These are phyloP conservation scores for Aphrophora alni DNA, from an alignment of 2,888 invertebrate species.

Conservation along the genomic window DNA sequence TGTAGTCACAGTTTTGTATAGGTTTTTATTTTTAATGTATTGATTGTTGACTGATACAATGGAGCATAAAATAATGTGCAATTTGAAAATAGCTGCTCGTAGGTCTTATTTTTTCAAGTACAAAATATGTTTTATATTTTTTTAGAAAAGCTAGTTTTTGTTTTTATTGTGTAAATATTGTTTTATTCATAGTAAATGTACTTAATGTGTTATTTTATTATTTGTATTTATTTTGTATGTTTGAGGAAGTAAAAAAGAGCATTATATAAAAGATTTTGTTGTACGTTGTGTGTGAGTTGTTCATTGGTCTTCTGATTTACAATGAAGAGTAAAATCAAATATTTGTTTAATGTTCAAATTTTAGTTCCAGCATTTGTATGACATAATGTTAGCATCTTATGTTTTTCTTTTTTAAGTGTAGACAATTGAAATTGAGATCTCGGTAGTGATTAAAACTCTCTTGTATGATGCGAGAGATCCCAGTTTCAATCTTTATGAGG, in stretches of 20 bases:
- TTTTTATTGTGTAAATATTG: conserved; percentile 20
- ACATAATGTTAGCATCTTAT: too few relatives aligned
- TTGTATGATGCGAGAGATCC: too few relatives aligned
- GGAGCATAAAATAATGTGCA: conserved; percentile 27
- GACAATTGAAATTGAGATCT: too few relatives aligned
- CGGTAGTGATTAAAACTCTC: too few relatives aligned
- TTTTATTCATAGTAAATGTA: neutral
- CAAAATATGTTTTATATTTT: conserved; percentile 35
- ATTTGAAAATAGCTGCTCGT: conserved; percentile 26
- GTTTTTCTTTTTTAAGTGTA: too few relatives aligned
- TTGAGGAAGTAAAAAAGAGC: neutral
- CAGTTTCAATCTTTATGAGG: too few relatives aligned
- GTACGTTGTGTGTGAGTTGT: neutral
- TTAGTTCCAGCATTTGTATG: too few relatives aligned
- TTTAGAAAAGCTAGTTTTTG: conserved; percentile 25
- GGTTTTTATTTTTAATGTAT: conserved; percentile 28
- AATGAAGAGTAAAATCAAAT: too few relatives aligned
- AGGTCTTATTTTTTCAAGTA: conserved; percentile 33
- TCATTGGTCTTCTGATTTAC: neutral
- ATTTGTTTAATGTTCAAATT: too few relatives aligned
- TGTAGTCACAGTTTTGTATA: conserved; percentile 28
- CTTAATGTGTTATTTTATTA: neutral
- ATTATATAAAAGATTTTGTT: neutral
- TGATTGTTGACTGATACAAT: conserved; percentile 20
- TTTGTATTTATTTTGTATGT: neutral